Conservation (phyloP, 2,113 vertebrate species). For the Scytalopus superciliaris region DNA sequence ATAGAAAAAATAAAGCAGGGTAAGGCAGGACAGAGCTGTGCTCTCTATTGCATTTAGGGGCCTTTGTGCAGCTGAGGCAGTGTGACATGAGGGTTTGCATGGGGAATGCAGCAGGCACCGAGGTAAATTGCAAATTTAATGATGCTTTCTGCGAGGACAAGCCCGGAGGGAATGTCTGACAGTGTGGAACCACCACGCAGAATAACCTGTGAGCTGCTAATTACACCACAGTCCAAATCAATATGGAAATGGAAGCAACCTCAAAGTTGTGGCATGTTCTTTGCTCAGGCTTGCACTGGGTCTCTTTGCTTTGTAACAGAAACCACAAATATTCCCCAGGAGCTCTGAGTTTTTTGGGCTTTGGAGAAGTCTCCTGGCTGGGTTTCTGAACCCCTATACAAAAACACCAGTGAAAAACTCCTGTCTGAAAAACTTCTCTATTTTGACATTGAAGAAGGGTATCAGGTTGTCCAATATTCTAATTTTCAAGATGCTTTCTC, state of each 20-base stretch:
- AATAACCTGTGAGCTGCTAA: not conserved
- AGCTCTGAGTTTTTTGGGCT: rapidly evolving
- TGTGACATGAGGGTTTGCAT: not conserved
- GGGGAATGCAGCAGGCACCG: not conserved
- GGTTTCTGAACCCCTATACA: not conserved
- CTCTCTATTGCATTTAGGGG: not conserved
- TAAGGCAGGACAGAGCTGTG: not conserved
- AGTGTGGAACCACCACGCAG: not conserved
- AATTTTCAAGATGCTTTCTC: not conserved
- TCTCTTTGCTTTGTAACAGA: not conserved
- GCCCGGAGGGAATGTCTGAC: not conserved
- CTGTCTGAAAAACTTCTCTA: not conserved
- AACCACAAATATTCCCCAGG: not conserved
- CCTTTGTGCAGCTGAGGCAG: not conserved
- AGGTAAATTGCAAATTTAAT: not conserved
- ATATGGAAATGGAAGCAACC: not conserved
- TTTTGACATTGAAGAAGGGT: not conserved
- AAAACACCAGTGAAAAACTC: not conserved
- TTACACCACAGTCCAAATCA: not conserved
- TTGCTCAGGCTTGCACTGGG: not conserved
- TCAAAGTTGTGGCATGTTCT: not conserved
- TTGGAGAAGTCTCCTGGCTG: not conserved
- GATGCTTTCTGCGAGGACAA: not conserved
- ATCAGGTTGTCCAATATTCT: not conserved
- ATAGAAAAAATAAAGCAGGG: not conserved